Conservation (phyloP, 2,113 vertebrate species). For the Eleginops maclovinus region DNA sequence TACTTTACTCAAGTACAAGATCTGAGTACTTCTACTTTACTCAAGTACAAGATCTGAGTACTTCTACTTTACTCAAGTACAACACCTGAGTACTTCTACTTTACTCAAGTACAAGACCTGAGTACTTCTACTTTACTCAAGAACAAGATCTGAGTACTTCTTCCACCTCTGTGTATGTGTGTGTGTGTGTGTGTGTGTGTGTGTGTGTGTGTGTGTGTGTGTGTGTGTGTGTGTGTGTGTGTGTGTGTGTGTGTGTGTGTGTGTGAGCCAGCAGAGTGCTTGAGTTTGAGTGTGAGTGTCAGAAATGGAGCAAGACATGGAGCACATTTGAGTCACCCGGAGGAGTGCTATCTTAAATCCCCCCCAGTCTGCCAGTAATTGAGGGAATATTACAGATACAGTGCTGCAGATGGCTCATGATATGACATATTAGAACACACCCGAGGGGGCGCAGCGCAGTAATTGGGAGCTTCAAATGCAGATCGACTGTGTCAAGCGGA, state of each 20-base stretch:
- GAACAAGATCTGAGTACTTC: no score
- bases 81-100: no score
- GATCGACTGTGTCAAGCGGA: slow-evolving; percentile 57
- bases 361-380: slow-evolving; percentile 69
- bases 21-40: no score
- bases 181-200: slow-evolving; percentile 41
- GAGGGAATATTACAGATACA: slow-evolving; percentile 69
- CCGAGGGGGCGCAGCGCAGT: slow-evolving; percentile 62
- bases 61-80: no score
- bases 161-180: slow-evolving; percentile 17
- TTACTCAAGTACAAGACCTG: no score
- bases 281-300: slow-evolving; percentile 41
- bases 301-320: slow-evolving; percentile 40
- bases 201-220: slow-evolving; percentile 42
- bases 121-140: no score
- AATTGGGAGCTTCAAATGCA: slow-evolving; percentile 77
- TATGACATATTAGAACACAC: slow-evolving; percentile 77
- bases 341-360: slow-evolving; percentile 61
- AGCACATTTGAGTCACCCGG: slow-evolving; percentile 52
- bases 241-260: slow-evolving; percentile 35
- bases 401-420: slow-evolving; percentile 70
- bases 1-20: no score
- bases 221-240: slow-evolving; percentile 34
- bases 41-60: no score
- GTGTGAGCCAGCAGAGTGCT: slow-evolving; percentile 41